A percentile compares a stretch with the other conserved stretches of the same genome.
Conservation (phyloP, 1,140 invertebrate species). For the Pantala flavescens region DNA sequence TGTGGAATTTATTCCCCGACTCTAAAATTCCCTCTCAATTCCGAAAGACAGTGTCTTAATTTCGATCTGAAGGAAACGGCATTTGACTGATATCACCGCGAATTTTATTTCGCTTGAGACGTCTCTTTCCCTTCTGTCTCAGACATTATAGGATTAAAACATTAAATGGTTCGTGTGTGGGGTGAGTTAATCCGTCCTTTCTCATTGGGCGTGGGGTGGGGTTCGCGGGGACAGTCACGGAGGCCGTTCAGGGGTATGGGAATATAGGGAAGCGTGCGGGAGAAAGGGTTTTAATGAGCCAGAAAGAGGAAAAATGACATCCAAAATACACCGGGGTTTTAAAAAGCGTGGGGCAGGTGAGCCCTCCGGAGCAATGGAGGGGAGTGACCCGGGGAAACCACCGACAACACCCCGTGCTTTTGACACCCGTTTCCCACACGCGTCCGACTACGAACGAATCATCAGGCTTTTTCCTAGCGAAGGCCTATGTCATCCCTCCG, state of each 20-base stretch:
- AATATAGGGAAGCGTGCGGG: background rate
- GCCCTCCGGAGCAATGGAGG: background rate
- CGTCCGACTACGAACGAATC: background rate
- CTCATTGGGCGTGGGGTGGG: background rate
- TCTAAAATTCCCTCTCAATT: too few relatives aligned
- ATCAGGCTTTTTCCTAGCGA: background rate
- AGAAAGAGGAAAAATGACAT: too few relatives aligned
- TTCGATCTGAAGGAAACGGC: too few relatives aligned
- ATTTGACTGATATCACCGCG: too few relatives aligned
- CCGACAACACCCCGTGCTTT: background rate
- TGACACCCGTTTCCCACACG: constrained; percentile 2
- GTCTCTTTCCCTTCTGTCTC: too few relatives aligned
- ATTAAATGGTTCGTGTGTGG: background rate
- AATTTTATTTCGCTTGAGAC: too few relatives aligned
- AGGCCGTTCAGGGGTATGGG: background rate
- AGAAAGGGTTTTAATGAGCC: background rate
- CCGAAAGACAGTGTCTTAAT: too few relatives aligned
- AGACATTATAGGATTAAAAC: too few relatives aligned
- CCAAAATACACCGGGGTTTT: too few relatives aligned
- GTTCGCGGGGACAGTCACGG: background rate
- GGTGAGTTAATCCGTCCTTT: background rate
- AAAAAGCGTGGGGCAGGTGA: too few relatives aligned
- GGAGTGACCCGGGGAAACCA: background rate
- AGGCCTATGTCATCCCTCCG: background rate
- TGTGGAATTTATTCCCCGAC: too few relatives aligned